Base-by-base conservation (phyloP, 2,113 vertebrate species). In the Azemiops feae region DNA sequence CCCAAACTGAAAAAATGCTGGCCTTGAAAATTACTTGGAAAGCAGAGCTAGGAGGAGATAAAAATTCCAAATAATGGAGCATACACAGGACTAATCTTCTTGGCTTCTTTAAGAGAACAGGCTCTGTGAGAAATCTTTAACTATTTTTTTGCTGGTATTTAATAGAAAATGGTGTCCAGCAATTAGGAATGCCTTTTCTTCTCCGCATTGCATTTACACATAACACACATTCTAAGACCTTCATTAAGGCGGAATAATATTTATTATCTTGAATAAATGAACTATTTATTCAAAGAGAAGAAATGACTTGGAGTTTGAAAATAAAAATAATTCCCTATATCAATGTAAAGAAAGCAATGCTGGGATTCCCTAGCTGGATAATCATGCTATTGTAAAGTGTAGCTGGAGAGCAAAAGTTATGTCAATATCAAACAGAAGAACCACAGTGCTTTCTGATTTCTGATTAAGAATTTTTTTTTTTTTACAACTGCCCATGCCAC, bases 51-150 rank as follows among this genome's bases (percentile, higher is more conserved):
- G 50, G 18, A 34, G 58, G 7, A 52, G 91, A 88, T 18, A 87
- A 90, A 16, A 20, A 85, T 57, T 27, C 14, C 2, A 74, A 92
- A 4, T 50, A 25, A 23, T 22, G 5, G 18, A 85, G 47, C 54
- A 43, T 64, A 64, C 47, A 53, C 81, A 52, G 23, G 22, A n/a
- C 55, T 89, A 6, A 64, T 88, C 88, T 60, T 58, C 53, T 91
- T 20, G 60, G 39, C 18, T 94, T 95, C 58, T 90, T 64, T 88
- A 58, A 58, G 47, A 74, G 58, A 88, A 53, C 85, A 92, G n/a
- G 14, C 86, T 92, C 91, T 18, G n/a, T 88, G 86, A 88, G 58
- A 74, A 92, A 88, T 74, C 9, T 69, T 92, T 92, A 92, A 88
- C 58, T 60, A 74, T 89, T 88, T 92, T 92, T 52, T 25, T 43